A percentile compares a stretch with the other conserved stretches of the same genome.
Evolutionary conservation across 2,797 vertebrate genomes (phyloP).

Genomic region (Gadopsis bispinosus): DNA sequence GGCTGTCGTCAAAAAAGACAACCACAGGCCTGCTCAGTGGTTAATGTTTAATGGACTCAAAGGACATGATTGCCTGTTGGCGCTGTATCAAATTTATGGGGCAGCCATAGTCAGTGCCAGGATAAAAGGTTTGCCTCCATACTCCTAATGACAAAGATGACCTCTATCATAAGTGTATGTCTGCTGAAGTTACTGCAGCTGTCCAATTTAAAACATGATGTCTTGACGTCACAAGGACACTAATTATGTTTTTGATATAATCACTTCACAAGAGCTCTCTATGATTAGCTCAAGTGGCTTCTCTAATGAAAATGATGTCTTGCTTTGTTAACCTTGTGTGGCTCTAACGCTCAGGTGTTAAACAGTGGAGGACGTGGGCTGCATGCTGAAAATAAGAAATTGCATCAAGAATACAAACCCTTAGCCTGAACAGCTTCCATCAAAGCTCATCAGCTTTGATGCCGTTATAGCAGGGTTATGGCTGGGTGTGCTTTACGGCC

Average conservation of each 20-base stretch:
- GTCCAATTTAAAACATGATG: conserved; percentile 50
- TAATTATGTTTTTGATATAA: conserved; percentile 79
- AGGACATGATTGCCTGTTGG: conserved; percentile 73
- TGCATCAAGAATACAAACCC: conserved; percentile 42
- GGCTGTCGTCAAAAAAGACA: conserved; percentile 53
- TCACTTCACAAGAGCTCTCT: conserved; percentile 70
- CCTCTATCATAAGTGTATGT: conserved; percentile 56
- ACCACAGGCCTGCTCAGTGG: conserved; percentile 50
- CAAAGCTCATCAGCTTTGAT: conserved; percentile 49
- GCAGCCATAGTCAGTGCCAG: conserved; percentile 53
- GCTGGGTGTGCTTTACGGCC: conserved; percentile 57
- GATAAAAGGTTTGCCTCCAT: conserved; percentile 58
- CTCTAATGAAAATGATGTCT: conserved; percentile 79
- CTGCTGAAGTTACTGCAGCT: conserved; percentile 52
- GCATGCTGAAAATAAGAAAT: conserved; percentile 50
- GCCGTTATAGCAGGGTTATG: conserved; percentile 43
- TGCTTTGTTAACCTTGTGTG: conserved; percentile 80
- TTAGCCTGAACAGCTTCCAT: conserved; percentile 41
- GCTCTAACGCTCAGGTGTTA: conserved; percentile 70
- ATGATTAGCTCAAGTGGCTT: conserved; percentile 75
- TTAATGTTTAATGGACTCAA: conserved; percentile 80
- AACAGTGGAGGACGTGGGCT: conserved; percentile 52
- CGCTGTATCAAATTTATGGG: conserved; percentile 71
- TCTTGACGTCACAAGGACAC: conserved; percentile 71
- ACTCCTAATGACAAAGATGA: conserved; percentile 68